Percentiles rank a stretch among this genome's conserved stretches.
Evolutionary conservation across 2,888 invertebrate species (phyloP).

Genomic region (Bibio marci): DNA sequence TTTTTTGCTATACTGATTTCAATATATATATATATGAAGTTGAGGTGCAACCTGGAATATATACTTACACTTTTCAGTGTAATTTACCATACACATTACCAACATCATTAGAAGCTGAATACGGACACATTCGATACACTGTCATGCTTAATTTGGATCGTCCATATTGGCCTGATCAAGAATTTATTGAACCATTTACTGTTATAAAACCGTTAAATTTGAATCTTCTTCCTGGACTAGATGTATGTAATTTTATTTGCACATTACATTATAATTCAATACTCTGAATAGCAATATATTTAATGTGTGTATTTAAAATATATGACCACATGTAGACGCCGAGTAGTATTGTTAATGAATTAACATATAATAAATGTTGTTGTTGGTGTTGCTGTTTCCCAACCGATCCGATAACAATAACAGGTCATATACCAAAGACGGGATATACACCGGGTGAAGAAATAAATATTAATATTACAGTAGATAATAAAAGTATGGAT

Average conservation of each 20-base stretch:
- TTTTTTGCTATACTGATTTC: too few relatives aligned
- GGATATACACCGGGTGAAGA: slow-evolving; percentile 63
- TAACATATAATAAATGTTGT: slow-evolving; percentile 38
- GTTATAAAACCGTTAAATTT: slow-evolving; percentile 65
- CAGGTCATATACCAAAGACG: slow-evolving; percentile 42
- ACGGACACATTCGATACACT: slow-evolving; percentile 61
- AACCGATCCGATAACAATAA: slow-evolving; percentile 42
- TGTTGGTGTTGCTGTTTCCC: slow-evolving; percentile 38
- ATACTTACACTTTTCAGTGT: slow-evolving; percentile 64
- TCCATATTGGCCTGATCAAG: slow-evolving; percentile 70
- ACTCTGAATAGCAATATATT: too few relatives aligned
- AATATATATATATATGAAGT: neutral
- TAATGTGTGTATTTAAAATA: too few relatives aligned
- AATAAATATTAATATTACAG: slow-evolving; percentile 24
- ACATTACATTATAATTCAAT: too few relatives aligned
- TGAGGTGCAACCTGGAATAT: slow-evolving; percentile 34
- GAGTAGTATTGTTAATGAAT: too few relatives aligned
- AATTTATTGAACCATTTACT: slow-evolving; percentile 61
- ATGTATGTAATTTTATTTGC: too few relatives aligned
- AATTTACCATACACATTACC: slow-evolving; percentile 42
- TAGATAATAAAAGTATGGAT: too few relatives aligned
- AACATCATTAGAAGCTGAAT: slow-evolving; percentile 61
- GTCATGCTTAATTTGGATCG: slow-evolving; percentile 63
- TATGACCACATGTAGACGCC: too few relatives aligned
- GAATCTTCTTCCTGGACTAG: slow-evolving; percentile 50